phyloP scores from a whole-genome alignment of 1,140 invertebrate species.

The Diorhabda carinulata region DNA sequence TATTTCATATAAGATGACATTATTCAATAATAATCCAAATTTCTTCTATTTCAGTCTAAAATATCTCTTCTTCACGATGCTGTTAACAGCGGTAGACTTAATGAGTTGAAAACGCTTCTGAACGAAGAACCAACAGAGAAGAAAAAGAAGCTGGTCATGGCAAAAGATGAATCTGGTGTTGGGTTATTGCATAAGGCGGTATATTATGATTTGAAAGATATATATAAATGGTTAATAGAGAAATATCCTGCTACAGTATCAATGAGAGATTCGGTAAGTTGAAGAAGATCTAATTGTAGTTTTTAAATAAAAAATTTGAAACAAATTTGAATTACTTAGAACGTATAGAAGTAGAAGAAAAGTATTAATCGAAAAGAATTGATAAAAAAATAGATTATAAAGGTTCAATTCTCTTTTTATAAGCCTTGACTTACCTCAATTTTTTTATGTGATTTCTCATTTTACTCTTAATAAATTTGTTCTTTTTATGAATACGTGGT shows the following conservation, averaged over 20 bases:
- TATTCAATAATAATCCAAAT: background rate
- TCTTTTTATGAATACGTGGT: too few species aligned
- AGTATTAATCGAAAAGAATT: too few species aligned
- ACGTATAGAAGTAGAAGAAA: too few species aligned
- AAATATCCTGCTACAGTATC: conserved; percentile 71
- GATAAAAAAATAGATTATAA: too few species aligned
- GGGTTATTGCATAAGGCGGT: conserved; percentile 77
- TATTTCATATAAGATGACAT: too few species aligned
- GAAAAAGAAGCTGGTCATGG: conserved; percentile 61
- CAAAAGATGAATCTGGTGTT: conserved; percentile 69
- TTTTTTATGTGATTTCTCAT: too few species aligned
- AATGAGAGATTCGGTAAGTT: conserved; percentile 70
- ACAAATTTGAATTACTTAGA: too few species aligned
- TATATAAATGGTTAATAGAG: conserved; percentile 68
- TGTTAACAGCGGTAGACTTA: conserved; percentile 63
- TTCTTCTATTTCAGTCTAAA: conserved; percentile 52
- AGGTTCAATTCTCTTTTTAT: too few species aligned
- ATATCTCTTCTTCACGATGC: conserved; percentile 67
- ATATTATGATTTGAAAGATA: conserved; percentile 67
- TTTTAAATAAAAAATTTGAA: too few species aligned
- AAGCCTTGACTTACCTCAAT: too few species aligned
- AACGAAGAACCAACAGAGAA: conserved; percentile 56
- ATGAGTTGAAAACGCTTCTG: conserved; percentile 59
- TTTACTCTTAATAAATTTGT: too few species aligned
- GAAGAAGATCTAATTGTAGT: background rate